Conservation (phyloP, 1,140 invertebrate species). For the Solenopsis invicta region DNA sequence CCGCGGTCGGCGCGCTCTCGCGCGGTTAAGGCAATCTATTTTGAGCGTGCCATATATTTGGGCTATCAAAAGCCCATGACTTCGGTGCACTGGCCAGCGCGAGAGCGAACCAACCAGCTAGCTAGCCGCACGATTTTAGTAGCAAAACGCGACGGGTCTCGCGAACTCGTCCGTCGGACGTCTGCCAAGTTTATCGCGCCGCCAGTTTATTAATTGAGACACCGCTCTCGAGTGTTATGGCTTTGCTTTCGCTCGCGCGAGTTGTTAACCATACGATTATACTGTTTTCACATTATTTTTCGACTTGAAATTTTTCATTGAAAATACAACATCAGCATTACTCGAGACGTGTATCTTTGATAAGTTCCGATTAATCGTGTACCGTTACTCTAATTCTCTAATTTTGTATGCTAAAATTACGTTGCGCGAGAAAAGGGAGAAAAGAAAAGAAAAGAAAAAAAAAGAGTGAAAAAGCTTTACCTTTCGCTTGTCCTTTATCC, state of each 20-base stretch:
- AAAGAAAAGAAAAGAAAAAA: slow-evolving; percentile 60
- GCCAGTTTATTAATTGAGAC: neutral
- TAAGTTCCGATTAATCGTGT: neutral
- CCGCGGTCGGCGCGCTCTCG: neutral
- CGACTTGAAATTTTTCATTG: neutral
- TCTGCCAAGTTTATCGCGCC: slow-evolving; percentile 38
- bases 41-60: slow-evolving; percentile 35
- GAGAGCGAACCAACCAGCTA: slow-evolving; percentile 1
- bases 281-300: neutral
- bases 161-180: slow-evolving; percentile 18
- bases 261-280: neutral
- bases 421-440: slow-evolving; percentile 23
- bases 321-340: neutral
- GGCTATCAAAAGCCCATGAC: slow-evolving; percentile 37
- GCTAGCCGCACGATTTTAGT: slow-evolving; percentile 41
- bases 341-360: neutral
- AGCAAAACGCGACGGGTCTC: neutral
- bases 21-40: slow-evolving; percentile 55
- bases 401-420: neutral
- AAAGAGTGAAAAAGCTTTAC: neutral
- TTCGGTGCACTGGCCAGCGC: slow-evolving; percentile 30
- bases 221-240: neutral
- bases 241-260: neutral
- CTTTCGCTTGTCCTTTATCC: slow-evolving; percentile 76
- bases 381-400: neutral